These are phyloP conservation scores for Ceratosolen solmsi DNA, from an alignment of 1,140 invertebrate genomes.

Conservation along the genomic window DNA sequence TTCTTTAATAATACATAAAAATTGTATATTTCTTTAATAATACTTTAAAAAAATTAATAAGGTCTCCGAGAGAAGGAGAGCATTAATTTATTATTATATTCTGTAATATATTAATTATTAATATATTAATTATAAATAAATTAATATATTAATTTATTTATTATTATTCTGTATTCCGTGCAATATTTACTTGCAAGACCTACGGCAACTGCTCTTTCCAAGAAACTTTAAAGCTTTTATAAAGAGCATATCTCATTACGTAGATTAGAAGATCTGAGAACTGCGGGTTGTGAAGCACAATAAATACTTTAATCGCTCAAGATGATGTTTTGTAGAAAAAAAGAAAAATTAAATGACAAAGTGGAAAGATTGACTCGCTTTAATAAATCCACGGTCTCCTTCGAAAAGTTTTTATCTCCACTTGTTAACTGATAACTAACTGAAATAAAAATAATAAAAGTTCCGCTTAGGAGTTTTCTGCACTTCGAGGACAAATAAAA, in stretches of 20 bases:
- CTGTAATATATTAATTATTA: too few species aligned
- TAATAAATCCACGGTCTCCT: background rate
- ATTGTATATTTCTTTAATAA: too few species aligned
- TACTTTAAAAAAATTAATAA: too few species aligned
- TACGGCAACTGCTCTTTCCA: constrained; percentile 16
- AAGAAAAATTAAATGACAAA: constrained; percentile 52
- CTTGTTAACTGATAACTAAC: background rate
- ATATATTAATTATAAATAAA: too few species aligned
- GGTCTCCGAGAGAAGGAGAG: too few species aligned
- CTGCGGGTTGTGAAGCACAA: constrained; percentile 15
- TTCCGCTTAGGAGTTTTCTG: background rate
- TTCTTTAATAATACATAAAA: too few species aligned
- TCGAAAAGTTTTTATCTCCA: background rate
- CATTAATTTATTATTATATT: too few species aligned
- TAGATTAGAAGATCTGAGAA: constrained; percentile 39
- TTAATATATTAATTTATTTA: too few species aligned
- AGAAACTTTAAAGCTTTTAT: constrained; percentile 31
- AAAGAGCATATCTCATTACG: constrained; percentile 19
- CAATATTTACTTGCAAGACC: constrained; percentile 7
- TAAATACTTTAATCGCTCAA: constrained; percentile 17
- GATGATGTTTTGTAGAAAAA: constrained; percentile 17
- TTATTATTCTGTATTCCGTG: too few species aligned
- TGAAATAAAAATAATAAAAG: constrained; percentile 29
- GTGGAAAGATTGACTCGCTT: background rate
- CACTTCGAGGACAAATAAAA: background rate